Base-by-base conservation (phyloP, 2,888 invertebrate species). In the Ferrisia virgata region DNA sequence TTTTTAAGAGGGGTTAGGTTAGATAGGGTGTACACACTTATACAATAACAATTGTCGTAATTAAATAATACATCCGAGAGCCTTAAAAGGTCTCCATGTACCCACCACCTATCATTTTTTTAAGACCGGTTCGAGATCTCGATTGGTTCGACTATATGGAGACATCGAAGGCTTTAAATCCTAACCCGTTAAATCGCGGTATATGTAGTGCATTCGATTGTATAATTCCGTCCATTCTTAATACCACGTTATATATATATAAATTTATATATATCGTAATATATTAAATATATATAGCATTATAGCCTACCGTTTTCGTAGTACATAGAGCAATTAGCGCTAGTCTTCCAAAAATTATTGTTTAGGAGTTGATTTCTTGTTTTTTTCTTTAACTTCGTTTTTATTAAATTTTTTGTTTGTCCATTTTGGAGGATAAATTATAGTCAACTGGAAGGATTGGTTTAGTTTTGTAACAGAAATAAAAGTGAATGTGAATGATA, bases 141-240 rank as follows among this genome's bases (percentile, higher is more conserved):
- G n/a, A n/a, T n/a, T n/a, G n/a, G n/a, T n/a, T n/a, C n/a, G n/a
- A n/a, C 39, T 39, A 39, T 39, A 8, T 39, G 39, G 22, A 25
- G 11, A 28, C 28, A 22, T 5, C 4, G 28, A n/a, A 36, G 72
- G 33, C 72, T 15, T 72, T 64, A 72, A 72, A 72, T 72, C 72
- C 33, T 72, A 33, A 33, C 72, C 72, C 72, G 72, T 33, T 47
- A 18, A 72, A n/a, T 64, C 58, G 58, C 72, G 72, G 58, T 64
- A 58, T 82, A 47, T n/a, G n/a, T 4, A 64, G 43, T 76, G 82
- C 82, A 82, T 82, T 82, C 82, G 36, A 72, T 82, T 72, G 28
- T 25, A 82, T 69, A 79, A 79, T 82, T 82, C 82, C 82, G 82
- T 82, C 82, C 82, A 82, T 82, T 82, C 36, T 72, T 25, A 36